Evolutionary conservation across 1,140 invertebrate genomes (phyloP).

Genomic region (Euura lappo): DNA sequence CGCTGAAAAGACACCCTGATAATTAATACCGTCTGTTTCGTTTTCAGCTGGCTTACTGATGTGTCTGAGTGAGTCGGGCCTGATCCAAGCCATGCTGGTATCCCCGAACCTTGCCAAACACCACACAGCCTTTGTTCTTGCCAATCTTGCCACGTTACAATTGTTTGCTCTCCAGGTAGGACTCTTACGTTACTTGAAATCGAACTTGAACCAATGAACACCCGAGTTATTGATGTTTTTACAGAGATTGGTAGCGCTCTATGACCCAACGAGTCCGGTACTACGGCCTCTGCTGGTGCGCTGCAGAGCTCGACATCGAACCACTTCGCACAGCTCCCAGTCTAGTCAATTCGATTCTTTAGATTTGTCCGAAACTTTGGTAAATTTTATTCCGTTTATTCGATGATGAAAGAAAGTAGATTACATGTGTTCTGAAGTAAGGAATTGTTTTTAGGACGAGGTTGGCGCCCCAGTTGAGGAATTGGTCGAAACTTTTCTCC

Average conservation of each 20-base stretch:
- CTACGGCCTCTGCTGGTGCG: slow-evolving; percentile 54
- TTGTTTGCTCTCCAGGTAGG: slow-evolving; percentile 54
- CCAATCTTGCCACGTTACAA: slow-evolving; percentile 48
- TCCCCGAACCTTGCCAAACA: slow-evolving; percentile 51
- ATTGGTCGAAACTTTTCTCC: slow-evolving; percentile 55
- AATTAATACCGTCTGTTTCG: slow-evolving; percentile 6
- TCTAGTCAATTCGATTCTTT: slow-evolving; percentile 56
- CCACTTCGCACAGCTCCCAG: slow-evolving; percentile 49
- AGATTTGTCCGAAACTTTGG: slow-evolving; percentile 49
- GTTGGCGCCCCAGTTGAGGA: slow-evolving; percentile 43
- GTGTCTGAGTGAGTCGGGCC: slow-evolving; percentile 56
- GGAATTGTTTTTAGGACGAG: neutral
- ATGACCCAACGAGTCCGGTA: slow-evolving; percentile 61
- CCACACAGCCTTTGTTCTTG: slow-evolving; percentile 53
- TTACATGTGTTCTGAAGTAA: neutral
- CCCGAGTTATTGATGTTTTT: neutral
- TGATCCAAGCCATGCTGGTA: slow-evolving; percentile 57
- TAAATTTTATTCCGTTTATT: slow-evolving; percentile 22
- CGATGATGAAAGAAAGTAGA: neutral
- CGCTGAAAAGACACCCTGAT: neutral
- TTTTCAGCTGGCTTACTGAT: slow-evolving; percentile 56
- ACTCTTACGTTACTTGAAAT: slow-evolving; percentile 10
- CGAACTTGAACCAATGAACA: neutral
- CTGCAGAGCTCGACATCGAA: slow-evolving; percentile 47
- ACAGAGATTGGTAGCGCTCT: slow-evolving; percentile 58